Evolutionary conservation across 2,113 vertebrate species (phyloP), one percentile per base, ranked within the genome.

Genomic region (Actenoides hombroni): DNA sequence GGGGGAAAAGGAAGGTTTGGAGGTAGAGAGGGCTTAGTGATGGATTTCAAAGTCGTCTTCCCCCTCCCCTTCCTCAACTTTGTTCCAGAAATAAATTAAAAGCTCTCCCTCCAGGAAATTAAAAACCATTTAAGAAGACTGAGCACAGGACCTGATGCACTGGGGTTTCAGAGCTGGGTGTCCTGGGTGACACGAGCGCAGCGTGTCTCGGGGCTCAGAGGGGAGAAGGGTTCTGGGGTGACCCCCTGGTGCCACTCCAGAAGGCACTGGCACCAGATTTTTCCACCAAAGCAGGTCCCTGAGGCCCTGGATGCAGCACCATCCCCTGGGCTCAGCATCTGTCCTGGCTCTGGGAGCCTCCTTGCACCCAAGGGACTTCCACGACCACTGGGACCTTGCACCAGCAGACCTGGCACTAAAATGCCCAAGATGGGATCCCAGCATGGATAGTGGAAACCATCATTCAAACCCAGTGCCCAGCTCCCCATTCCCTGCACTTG

Each of bases 101-200:
- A 91, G 53, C 69, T 96, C 42, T 95, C 56, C 20, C 29, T 91
- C 40, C 95, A 95, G 96, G 96, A 96, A 96, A 96, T 96, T 75
- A 95, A 96, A 95, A 88, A 53, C 10, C 5, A 64, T 82, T 97
- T 83, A 70, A 54, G 86, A 35, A 29, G 59, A 6, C 40, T 31
- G 68, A 86, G 60, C 1, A 0, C 60, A 59, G 35, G 51, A 18
- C 16, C n/a, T 54, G 77, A 29, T 67, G 83, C 0, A 0, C 74
- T 18, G 68, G 28, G 46, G 20, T 46, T 90, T 75, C 63, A 26
- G 90, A 56, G 51, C 78, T 33, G 84, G 33, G 13, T 0, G 8
- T 68, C 13, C 76, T 26, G 42, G 21, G 57, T 0, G 3, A 77
- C 35, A 31, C 26, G 24, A 49, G 35, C 3, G 1, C 61, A 9